Evolutionary conservation across 2,797 vertebrate species (phyloP), one percentile per base, ranked within the genome.

Genomic region (Rhinatrema bivittatum): DNA sequence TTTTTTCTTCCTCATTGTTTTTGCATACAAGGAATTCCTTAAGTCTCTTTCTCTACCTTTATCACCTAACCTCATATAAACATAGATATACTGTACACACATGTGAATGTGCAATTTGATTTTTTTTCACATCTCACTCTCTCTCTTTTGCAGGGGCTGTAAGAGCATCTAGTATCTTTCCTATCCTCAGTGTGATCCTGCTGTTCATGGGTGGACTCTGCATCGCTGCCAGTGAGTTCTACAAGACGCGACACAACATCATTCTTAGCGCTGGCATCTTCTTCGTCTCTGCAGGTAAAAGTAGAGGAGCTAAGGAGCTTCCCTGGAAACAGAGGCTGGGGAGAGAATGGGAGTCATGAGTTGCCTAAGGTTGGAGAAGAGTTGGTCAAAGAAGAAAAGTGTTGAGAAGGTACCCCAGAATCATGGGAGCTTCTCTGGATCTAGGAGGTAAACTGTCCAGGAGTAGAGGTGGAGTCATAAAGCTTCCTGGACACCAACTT

Each of bases 191-290:
- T 5, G 94, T 98, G 76, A 94, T 97, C 76, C 89, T 98, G 73
- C 93, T 98, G 61, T 97, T 98, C 85, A 97, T 97, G 92, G 94
- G 91, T 46, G 94, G 94, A 27, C 89, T 98, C 70, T 98, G 94
- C 80, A 94, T 98, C 54, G 94, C 94, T 56, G 94, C 94, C 86
- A 98, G 94, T 36, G 94, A 98, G 87, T 97, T 98, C 87, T 98
- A 97, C 84, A 97, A 95, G 86, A 88, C 94, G 42, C 93, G 93
- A 60, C 94, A 97, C 85, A 97, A 98, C 92, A 96, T 98, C 85
- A 97, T 98, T 84, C 90, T 98, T 81, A 97, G 94, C 44, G 89
- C 94, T 3, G 94, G 94, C 65, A 97, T 97, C 79, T 91, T 97
- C 85, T 97, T 97, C 33, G 94, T 98, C 79, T 94, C 94, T 28